Base-by-base conservation (phyloP, 2,888 invertebrate genomes). In the Microctonus brassicae region DNA sequence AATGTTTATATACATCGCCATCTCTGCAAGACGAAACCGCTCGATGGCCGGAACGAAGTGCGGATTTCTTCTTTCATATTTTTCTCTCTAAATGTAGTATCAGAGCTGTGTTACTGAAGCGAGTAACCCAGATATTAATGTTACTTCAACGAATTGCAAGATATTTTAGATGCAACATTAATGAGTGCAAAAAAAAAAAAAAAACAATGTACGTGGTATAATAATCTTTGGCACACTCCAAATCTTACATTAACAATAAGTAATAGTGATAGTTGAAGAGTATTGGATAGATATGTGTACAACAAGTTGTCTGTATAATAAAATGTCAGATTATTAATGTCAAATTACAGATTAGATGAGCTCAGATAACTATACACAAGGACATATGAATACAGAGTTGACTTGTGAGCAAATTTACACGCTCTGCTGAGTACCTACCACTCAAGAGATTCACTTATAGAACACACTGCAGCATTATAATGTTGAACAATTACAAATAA, bases 11-110 rank as follows among this genome's bases (percentile, higher is more conserved):
- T 57, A 29, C 55, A 42, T 47, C 53, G 47, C 17, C 17, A 47
- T 47, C 47, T 17, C 47, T 17, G 47, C 29, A 70, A 69, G 42
- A 55, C 29, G 53, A 53, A 69, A 29, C 47, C 61, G 55, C 75
- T 77, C 75, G 75, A 77, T 77, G 76, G 73, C 74, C 76, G 76
- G 68, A 69, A 75, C 76, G 75, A 75, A 75, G 74, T 65, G 69
- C 22, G 69, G 75, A 77, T 77, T 77, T 77, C 76, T 77, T 77
- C 72, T 75, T 72, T 77, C 74, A 70, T 73, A n/a, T n/a, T n/a
- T n/a, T 75, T 76, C 72, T 77, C 76, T 69, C 24, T 72, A 66
- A 70, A 70, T 70, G 69, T 73, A 63, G 29, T 55, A 42, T 58
- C 52, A 65, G 34, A 66, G 57, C 57, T 63, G 47, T 47, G 67